phyloP scores from a whole-genome alignment of 2,888 invertebrate genomes.

The Drosophila pseudotakahashii region DNA sequence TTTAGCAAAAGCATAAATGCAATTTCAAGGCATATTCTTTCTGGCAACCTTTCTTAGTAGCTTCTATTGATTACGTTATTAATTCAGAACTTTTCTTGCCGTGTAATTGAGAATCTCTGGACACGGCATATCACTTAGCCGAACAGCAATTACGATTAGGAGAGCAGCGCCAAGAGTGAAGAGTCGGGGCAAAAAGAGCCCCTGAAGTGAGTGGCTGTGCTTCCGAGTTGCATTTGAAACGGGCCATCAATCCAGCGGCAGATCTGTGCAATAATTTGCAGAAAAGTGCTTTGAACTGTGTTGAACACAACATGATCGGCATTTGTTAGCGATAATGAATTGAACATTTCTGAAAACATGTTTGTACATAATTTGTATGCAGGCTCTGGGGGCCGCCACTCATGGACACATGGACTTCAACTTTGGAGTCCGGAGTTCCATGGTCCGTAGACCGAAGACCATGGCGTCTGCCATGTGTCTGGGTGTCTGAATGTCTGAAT shows the following conservation, averaged over 20 bases:
- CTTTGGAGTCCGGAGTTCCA: conserved; percentile 20
- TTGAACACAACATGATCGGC: conserved; percentile 80
- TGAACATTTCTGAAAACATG: conserved; percentile 81
- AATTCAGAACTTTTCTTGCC: conserved; percentile 12
- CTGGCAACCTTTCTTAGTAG: too few species aligned
- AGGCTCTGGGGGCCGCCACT: conserved; percentile 46
- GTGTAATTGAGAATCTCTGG: conserved; percentile 41
- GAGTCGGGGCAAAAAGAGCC: not conserved
- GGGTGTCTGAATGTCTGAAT: conserved; percentile 19
- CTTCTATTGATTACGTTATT: not conserved
- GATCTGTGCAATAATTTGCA: conserved; percentile 67
- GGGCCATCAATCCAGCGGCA: conserved; percentile 21
- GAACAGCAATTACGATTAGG: conserved; percentile 67
- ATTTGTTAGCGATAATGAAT: conserved; percentile 81
- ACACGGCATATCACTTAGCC: conserved; percentile 76
- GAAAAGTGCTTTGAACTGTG: conserved; percentile 79
- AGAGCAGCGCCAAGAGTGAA: conserved; percentile 46
- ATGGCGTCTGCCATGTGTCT: conserved; percentile 31
- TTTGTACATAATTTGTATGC: conserved; percentile 81
- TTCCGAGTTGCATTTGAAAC: conserved; percentile 45
- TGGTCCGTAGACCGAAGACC: conserved; percentile 1
- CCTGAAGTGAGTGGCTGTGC: conserved; percentile 16
- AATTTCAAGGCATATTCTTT: too few species aligned
- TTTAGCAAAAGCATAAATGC: too few species aligned
- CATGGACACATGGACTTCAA: conserved; percentile 16